Base-by-base conservation (phyloP, 2,888 invertebrate genomes). In the Rhabditoides inermis region DNA sequence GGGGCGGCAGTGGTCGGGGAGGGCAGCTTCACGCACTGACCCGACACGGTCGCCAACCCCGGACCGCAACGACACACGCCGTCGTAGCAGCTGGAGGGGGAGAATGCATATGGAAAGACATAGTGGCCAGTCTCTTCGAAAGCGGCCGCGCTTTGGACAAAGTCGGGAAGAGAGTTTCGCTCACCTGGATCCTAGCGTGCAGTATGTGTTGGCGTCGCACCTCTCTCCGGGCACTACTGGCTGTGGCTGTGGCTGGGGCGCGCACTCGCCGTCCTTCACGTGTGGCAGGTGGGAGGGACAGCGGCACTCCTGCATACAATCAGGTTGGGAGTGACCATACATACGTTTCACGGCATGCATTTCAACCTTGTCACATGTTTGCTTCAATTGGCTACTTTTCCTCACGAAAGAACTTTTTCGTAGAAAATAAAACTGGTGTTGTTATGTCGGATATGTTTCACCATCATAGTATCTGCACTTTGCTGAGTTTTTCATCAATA, bases 231-330 rank as follows among this genome's bases (percentile, higher is more conserved):
- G 60, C 10, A 56, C 63, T 27, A 53, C 63, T 50, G n/a, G n/a
- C n/a, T n/a, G n/a, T n/a, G n/a, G n/a, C n/a, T n/a, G n/a, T n/a
- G 49, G 52, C n/a, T 42, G 48, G 2, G 63, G 44, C 1, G 58
- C 52, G 46, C 73, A 73, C 37, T 64, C 61, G 49, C 69, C 66
- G 27, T 65, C 53, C 4, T 58, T 59, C 39, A 73, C 55, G 20
- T 65, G 49, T 0, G 72, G 68, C 23, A 58, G 68, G 41, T 68
- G 61, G 7, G 56, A 32, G 26, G 73, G 73, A 45, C 73, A 73
- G 6, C 58, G 60, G 51, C 73, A 73, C 28, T 60, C 53, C 70
- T 72, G 45, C 45, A 69, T n/a, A n/a, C n/a, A n/a, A n/a, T n/a
- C n/a, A n/a, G n/a, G n/a, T n/a, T n/a, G n/a, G n/a, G n/a, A n/a